Evolutionary conservation across 2,888 invertebrate genomes (phyloP), one percentile per base, ranked within the genome.

Genomic region (Ptycholaimellus sp.): DNA sequence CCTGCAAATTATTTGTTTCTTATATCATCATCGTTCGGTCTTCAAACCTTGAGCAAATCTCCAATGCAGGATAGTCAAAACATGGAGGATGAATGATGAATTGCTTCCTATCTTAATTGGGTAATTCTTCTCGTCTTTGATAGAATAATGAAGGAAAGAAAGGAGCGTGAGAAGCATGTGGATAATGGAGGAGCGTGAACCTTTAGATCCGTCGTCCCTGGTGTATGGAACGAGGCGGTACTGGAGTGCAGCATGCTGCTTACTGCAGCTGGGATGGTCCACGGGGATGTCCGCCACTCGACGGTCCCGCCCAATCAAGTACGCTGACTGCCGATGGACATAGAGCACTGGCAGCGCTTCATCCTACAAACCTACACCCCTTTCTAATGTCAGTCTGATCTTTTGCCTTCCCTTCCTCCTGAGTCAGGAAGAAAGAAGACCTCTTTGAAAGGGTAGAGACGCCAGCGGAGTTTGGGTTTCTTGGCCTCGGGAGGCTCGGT

Each of bases 191-290:
- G n/a, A 48, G 6, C 49, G 44, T 2, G 51, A 43, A 11, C 45
- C 49, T 14, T 37, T 44, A 2, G 48, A 41, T 2, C 53, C 55
- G 35, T 52, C 51, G 51, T 33, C 49, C 44, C 39, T 38, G 16
- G 42, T 43, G 39, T 46, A 52, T 1, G 46, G 45, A 41, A 85
- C 77, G 28, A 82, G 68, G 35, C 96, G 71, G 63, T 77, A 99
- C 64, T 99, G 96, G 41, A 96, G 63, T 2, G 62, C 96, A 0
- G 93, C 85, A 60, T 96, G 96, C 58, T 96, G 96, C 59, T 96
- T 96, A 33, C 87, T 90, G 58, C 90, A 82, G 4, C 87, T 87
- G 0, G 96, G 96, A 67, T 99, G 96, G 62, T 96, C 96, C n/a
- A 93, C 71, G 1, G 87, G 75, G 45, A 96, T 73, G 64, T 99